phyloP scores from a whole-genome alignment of 2,888 invertebrate species.

The Agonopterix subpropinquella region DNA sequence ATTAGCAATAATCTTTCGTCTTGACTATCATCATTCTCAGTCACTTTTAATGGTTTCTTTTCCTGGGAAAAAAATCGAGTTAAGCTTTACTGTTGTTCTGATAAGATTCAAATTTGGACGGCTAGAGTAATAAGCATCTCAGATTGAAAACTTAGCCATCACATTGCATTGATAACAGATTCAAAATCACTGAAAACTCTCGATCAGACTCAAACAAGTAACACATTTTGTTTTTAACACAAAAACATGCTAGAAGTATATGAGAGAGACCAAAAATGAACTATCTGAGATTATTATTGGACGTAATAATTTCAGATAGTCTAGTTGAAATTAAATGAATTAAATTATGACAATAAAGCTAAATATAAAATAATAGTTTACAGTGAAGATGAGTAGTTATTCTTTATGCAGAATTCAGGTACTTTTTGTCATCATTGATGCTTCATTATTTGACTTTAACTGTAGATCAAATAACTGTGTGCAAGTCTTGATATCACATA shows the following conservation, averaged over 20 bases:
- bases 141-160: conserved; percentile 74
- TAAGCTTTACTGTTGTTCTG: neutral
- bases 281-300: conserved; percentile 16
- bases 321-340: neutral
- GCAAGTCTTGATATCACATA: too few species aligned
- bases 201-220: conserved; percentile 17
- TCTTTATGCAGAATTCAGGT: conserved; percentile 38
- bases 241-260: conserved; percentile 27
- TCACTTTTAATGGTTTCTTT: conserved; percentile 23
- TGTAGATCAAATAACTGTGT: neutral
- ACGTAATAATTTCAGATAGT: conserved; percentile 23
- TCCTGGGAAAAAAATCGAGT: conserved; percentile 15
- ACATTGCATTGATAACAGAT: conserved; percentile 37
- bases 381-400: conserved; percentile 31
- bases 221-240: conserved; percentile 16
- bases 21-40: conserved; percentile 48
- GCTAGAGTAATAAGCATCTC: conserved; percentile 24
- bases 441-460: neutral
- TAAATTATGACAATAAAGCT: neutral
- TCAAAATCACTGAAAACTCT: conserved; percentile 27
- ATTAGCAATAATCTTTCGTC: conserved; percentile 53
- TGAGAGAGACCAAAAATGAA: conserved; percentile 6
- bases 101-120: neutral
- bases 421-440: conserved; percentile 46
- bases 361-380: conserved; percentile 6